Base-by-base conservation (phyloP, 2,113 vertebrate genomes). In the Ptyas mucosa region DNA sequence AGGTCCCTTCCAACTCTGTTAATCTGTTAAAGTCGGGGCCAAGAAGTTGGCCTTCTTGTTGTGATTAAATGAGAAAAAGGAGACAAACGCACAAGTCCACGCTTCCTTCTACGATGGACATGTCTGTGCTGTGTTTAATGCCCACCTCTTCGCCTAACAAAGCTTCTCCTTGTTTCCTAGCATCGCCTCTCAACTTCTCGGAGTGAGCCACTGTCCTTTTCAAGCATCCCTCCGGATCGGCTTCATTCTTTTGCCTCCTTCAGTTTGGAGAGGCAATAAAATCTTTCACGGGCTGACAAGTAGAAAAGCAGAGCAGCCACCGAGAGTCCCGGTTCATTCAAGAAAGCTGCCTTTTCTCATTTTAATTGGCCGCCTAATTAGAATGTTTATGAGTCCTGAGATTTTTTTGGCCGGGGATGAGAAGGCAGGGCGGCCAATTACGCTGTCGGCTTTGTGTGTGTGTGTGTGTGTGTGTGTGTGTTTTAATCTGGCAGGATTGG, bases 331-430 rank as follows among this genome's bases (percentile, higher is more conserved):
- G 97, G 96, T 97, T 97, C 98, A 98, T 98, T 98, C 98, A 96
- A 95, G 97, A 98, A 81, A 98, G 97, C 96, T n/a, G 97, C 97
- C 98, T 97, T 91, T 98, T 98, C 98, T 98, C 97, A 97, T 98
- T 98, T 98, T 98, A 99, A 99, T 98, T 99, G 98, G 98, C 98
- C 98, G 97, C 98, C 98, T 99, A 99, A 99, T 99, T 99, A 98
- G 99, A 97, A 98, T 98, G 98, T 99, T 98, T 98, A 98, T 98
- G 98, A 98, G 98, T 97, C 98, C 98, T 98, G 97, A 96, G 98
- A 98, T n/a, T 61, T 61, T 61, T 24, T 58, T 61, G 97, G 98
- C 98, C 98, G 94, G 97, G 98, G 98, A 98, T 98, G 98, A 98
- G 98, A 98, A 98, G 98, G 97, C 98, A 97, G 95, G 96, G 97